Evolutionary conservation across 2,888 invertebrate genomes (phyloP), one percentile per base, ranked within the genome.

Genomic region (Zaprionus obscuricornis): DNA sequence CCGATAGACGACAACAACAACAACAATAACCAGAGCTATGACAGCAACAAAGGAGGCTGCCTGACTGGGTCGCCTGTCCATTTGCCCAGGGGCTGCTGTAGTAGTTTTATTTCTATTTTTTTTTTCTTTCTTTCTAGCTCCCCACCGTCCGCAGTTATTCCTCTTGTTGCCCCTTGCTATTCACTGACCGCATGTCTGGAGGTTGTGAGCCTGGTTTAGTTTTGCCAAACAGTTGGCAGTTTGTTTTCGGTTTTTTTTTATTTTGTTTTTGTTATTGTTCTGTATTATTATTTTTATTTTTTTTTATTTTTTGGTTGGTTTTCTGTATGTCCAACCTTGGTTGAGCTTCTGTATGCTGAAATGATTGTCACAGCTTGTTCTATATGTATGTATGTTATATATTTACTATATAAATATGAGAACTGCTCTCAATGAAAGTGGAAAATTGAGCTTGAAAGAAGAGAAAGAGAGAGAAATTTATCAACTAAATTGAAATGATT

Each of bases 151-250:
- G 2, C 11, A n/a, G n/a, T n/a, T n/a, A n/a, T n/a, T n/a, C n/a
- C n/a, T n/a, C n/a, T n/a, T n/a, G n/a, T n/a, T n/a, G 2, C 26
- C n/a, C 27, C 18, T 17, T 33, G 6, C 13, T 45, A 14, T 13
- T 27, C n/a, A 5, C 39, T 39, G 55, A 51, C 68, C 68, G 47
- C 60, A 59, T 33, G 60, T 73, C 77, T 84, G 57, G 69, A 66
- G 77, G 77, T 81, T 78, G 64, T 62, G 75, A 79, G 83, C 75
- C 83, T 82, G 79, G 79, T 78, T 85, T 85, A 81, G 85, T 85
- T 79, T 74, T 43, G 62, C 63, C 79, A 66, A 79, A 79, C 78
- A 72, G 74, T 79, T 84, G 75, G 46, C 83, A 63, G 49, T 39
- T 63, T n/a, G 57, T 37, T 50, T 27, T 20, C 13, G 22, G 10